Conservation (phyloP, 2,888 invertebrate genomes). For the Brenthis hecate region DNA sequence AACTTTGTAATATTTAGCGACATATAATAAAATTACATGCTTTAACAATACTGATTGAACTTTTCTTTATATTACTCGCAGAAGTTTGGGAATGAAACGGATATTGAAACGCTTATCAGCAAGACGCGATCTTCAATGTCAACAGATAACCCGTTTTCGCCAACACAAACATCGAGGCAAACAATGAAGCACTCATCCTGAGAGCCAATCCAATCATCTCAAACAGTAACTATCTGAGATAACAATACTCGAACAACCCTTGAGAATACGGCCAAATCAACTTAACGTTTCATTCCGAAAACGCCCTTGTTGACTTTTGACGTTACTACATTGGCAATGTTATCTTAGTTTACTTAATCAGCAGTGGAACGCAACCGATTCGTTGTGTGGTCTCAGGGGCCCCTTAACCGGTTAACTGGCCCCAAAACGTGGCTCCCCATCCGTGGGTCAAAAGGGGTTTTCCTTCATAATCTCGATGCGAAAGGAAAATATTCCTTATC, state of each 20-base stretch:
- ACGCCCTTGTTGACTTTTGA: slow-evolving; percentile 80
- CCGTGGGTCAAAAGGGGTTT: slow-evolving; percentile 66
- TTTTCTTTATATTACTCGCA: background rate
- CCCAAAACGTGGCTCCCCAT: slow-evolving; percentile 50
- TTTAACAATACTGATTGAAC: background rate
- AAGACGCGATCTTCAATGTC: slow-evolving; percentile 43
- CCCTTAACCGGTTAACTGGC: slow-evolving; percentile 73
- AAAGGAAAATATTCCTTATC: slow-evolving; percentile 80
- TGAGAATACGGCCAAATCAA: slow-evolving; percentile 77
- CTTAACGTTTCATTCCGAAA: slow-evolving; percentile 69
- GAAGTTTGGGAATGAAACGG: slow-evolving; percentile 29
- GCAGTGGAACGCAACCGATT: slow-evolving; percentile 66
- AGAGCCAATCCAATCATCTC: slow-evolving; percentile 78
- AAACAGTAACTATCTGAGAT: slow-evolving; percentile 76
- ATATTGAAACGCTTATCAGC: slow-evolving; percentile 43
- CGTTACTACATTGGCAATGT: slow-evolving; percentile 74
- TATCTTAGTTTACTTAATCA: slow-evolving; percentile 83
- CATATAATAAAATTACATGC: background rate
- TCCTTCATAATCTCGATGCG: slow-evolving; percentile 56
- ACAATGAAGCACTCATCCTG: slow-evolving; percentile 67
- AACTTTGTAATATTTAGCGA: background rate
- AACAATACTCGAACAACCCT: slow-evolving; percentile 71
- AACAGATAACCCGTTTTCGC: slow-evolving; percentile 46
- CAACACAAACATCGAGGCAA: slow-evolving; percentile 57
- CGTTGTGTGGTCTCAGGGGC: slow-evolving; percentile 70